Evolutionary conservation across 2,888 invertebrate species (phyloP), one percentile per base, ranked within the genome.

Genomic region (Pristionchus japonicus): DNA sequence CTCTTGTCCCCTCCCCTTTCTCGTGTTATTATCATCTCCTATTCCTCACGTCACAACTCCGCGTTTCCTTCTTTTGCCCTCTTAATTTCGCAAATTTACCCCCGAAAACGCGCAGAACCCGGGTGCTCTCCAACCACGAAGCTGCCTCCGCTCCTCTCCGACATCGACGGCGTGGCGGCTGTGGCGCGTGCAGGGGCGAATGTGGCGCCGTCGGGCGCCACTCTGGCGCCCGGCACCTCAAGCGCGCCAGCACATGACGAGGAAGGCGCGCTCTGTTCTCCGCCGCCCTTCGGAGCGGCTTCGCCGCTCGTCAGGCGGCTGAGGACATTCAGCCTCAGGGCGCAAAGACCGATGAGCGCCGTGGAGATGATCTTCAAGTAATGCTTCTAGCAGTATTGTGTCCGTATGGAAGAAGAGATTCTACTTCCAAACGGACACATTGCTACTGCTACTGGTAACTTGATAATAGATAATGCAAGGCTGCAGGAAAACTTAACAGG

Each of bases 311-410:
- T 87, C 0, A 31, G 77, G 20, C 74, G 86, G 13, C 49, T 86
- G 67, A 43, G 86, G 11, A 86, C 86, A 27, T 86, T 86, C 49
- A 49, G 49, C 23, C 20, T 86, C 11, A 2, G 86, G 0, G 86
- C 86, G 1, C 86, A 86, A 34, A 17, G 86, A 1, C 86, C 86
- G 15, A 31, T 86, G 70, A 49, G 34, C 31, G 86, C 67, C 23
- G 86, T 86, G 1, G 86, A 67, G 23, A 52, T 86, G 47, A 86
- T 86, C 47, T 86, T 86, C 86, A 86, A 47, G 86, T 86, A 31
- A 61, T 17, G 61, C 34, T 17, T n/a, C n/a, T n/a, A n/a, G n/a
- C n/a, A n/a, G n/a, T n/a, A n/a, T n/a, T n/a, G n/a, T n/a, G n/a
- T n/a, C n/a, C n/a, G n/a, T 52, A 64, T 9, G 64, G 64, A n/a